Evolutionary conservation across 2,888 invertebrate genomes (phyloP), one percentile per base, ranked within the genome.

Genomic region (Tholera decimalis): DNA sequence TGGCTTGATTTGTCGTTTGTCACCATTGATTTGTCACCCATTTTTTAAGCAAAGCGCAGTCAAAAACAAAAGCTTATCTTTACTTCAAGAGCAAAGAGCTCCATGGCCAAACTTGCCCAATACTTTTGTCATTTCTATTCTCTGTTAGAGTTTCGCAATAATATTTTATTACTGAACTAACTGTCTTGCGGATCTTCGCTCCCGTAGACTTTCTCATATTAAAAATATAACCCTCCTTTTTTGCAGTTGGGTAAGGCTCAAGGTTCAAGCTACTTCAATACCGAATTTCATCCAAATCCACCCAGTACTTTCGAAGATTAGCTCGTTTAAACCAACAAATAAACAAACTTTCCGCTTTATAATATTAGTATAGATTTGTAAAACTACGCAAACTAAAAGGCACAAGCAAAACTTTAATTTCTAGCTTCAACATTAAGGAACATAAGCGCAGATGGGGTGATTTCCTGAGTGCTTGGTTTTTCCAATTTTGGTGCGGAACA

Each of bases 401-500:
- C 24, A 15, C 9, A 22, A 26, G 15, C n/a, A 8, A 13, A 9
- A 8, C 28, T 65, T 69, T 65, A 50, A 69, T 56, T 39, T 56
- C 43, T 28, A 22, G 26, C 33, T 35, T 46, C 28, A 57, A 71
- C 65, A 56, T 76, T 71, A 65, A 71, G 11, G 30, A 53, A 56
- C 47, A 33, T 22, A 39, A 65, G 51, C 39, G 33, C 65, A 65
- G 59, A 77, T 65, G 59, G 47, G 33, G 51, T 77, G 57, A 74
- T 74, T 74, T 74, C 72, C 73, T 71, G 56, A 65, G 77, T 60
- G 65, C 73, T 60, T 30, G 30, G 65, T 71, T 56, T 76, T 77
- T 46, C 60, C 65, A 53, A 74, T 77, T 74, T 60, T 60, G 55
- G 65, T 53, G 18, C 76, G 55, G 56, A 65, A 71, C 65, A 72